These are phyloP conservation scores for Callorhinus ursinus DNA, from an alignment of 2,113 vertebrate genomes.

Conservation along the genomic window DNA sequence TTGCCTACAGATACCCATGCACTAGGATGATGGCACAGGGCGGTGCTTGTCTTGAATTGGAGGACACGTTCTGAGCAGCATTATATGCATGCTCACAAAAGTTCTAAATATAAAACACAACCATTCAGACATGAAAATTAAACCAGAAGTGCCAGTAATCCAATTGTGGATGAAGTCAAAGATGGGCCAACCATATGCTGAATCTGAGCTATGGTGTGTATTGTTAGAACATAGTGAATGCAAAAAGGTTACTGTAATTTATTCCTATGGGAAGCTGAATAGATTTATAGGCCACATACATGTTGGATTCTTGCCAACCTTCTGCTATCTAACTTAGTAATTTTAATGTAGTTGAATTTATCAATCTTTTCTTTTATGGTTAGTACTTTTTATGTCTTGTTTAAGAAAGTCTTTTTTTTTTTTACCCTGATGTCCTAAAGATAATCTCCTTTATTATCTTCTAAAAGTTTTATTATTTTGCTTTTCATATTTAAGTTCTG, in stretches of 20 bases:
- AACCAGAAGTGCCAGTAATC: background rate
- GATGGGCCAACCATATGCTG: background rate
- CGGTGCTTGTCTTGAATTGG: background rate
- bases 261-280: constrained; percentile 64
- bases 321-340: constrained; percentile 67
- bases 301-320: constrained; percentile 71
- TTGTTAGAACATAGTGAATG: constrained; percentile 32
- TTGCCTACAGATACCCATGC: background rate
- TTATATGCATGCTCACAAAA: background rate
- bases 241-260: constrained; percentile 70
- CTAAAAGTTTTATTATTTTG: constrained; percentile 50
- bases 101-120: background rate
- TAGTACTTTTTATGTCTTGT: constrained; percentile 68
- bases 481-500: background rate
- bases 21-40: fast-evolving
- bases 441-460: constrained; percentile 63
- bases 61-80: background rate
- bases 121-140: background rate
- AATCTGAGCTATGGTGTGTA: background rate
- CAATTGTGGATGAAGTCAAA: background rate
- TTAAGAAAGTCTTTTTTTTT: constrained; percentile 56
- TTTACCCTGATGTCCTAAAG: constrained; percentile 42
- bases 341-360: constrained; percentile 77
- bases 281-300: constrained; percentile 69
- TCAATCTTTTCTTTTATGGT: constrained; percentile 72